A percentile compares a stretch with the other conserved stretches of the same genome.
These are phyloP conservation scores for Montipora capricornis DNA, from an alignment of 64 coral and sea anemone genomes.

Conservation along the genomic window DNA sequence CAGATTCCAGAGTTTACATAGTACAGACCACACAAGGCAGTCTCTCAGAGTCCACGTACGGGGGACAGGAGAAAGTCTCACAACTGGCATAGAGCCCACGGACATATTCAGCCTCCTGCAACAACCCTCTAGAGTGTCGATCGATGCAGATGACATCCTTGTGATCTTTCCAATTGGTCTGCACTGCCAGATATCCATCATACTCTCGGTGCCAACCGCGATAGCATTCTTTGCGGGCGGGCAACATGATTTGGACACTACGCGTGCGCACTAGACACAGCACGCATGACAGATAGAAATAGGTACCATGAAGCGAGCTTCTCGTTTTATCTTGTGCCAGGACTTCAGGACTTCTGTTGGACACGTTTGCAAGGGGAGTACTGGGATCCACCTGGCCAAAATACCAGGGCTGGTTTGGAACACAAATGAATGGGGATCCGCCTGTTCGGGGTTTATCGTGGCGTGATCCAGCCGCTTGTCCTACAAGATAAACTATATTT, in stretches of 20 bases:
- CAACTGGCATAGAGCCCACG: conserved; percentile 64
- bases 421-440: conserved; percentile 71
- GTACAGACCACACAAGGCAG: conserved; percentile 91
- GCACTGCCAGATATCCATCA: conserved; percentile 82
- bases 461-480: conserved; percentile 73
- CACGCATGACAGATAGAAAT: conserved; percentile 73
- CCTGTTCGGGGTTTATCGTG: conserved; percentile 64
- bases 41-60: conserved; percentile 74
- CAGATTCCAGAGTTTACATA: conserved; percentile 15
- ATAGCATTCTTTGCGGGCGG: conserved; percentile 90
- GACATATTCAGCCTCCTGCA: conserved; percentile 72
- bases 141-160: conserved; percentile 90
- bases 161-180: conserved; percentile 76
- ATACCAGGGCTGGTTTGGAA: conserved; percentile 85
- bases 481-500: conserved; percentile 9
- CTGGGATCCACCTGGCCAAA: conserved; percentile 55
- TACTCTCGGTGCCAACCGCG: conserved; percentile 82
- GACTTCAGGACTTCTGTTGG: not conserved
- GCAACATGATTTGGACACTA: conserved; percentile 79
- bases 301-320: conserved; percentile 47
- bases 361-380: conserved; percentile 33
- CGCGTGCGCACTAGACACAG: conserved; percentile 73
- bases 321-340: not conserved
- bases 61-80: conserved; percentile 74
- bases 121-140: conserved; percentile 55